phyloP scores from a whole-genome alignment of 2,797 vertebrate species.

The Yasuhikotakia modesta region DNA sequence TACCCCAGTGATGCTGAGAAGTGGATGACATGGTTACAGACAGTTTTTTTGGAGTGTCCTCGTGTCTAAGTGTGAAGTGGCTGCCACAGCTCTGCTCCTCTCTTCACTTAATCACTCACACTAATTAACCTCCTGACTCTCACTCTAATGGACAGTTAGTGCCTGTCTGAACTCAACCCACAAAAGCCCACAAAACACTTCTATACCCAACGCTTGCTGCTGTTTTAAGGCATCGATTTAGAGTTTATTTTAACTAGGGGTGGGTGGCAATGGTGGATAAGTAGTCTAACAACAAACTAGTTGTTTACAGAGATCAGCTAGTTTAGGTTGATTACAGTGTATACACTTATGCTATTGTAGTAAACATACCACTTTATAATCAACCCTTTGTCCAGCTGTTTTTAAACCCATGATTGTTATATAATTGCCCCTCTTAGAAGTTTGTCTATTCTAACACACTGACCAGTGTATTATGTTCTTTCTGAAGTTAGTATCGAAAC shows the following conservation, averaged over 20 bases:
- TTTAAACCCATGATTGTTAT: too few species aligned
- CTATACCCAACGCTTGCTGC: not conserved
- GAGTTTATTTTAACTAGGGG: not conserved
- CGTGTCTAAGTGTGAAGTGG: conserved; percentile 19
- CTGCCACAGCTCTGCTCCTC: conserved; percentile 9
- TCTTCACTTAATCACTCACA: conserved; percentile 70
- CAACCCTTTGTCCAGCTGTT: too few species aligned
- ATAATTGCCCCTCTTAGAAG: too few species aligned
- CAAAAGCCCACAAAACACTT: conserved; percentile 27
- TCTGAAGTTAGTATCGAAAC: too few species aligned
- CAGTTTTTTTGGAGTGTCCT: conserved; percentile 46
- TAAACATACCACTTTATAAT: too few species aligned
- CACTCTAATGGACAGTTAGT: conserved; percentile 51
- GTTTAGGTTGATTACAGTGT: not conserved
- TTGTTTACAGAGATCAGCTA: not conserved
- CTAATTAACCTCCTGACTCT: conserved; percentile 70
- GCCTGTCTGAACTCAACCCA: conserved; percentile 45
- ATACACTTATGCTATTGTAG: not conserved
- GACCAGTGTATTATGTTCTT: too few species aligned
- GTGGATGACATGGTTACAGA: conserved; percentile 26
- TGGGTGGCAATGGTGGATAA: not conserved
- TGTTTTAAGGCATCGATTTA: not conserved
- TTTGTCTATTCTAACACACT: too few species aligned
- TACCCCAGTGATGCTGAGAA: conserved; percentile 4
- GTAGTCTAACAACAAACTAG: not conserved